phyloP scores from a whole-genome alignment of 1,140 invertebrate species.

The Pachypsylla venusta region DNA sequence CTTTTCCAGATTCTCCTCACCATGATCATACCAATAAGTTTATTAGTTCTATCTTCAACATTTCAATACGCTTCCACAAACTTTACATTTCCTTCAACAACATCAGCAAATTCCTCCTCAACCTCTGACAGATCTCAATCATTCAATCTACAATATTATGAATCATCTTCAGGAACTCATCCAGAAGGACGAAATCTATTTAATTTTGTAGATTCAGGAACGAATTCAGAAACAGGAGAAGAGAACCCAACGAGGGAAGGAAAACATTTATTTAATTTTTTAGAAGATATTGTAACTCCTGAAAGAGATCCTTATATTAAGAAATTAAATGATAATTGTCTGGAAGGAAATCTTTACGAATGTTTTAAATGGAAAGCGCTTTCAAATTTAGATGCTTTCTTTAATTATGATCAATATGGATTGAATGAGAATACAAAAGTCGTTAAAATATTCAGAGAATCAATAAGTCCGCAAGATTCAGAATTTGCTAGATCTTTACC shows the following conservation, averaged over 20 bases:
- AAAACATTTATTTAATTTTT: conserved; percentile 50
- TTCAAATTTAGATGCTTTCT: conserved; percentile 56
- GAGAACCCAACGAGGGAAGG: conserved; percentile 32
- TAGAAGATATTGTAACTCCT: conserved; percentile 50
- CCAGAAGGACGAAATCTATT: neutral
- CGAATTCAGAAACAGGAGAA: neutral
- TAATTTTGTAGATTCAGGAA: neutral
- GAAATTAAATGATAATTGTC: conserved; percentile 48
- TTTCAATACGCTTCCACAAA: neutral
- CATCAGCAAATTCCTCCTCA: neutral
- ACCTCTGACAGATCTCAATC: neutral
- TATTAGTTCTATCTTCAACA: neutral
- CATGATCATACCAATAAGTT: neutral
- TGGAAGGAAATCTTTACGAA: conserved; percentile 57
- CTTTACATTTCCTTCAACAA: conserved; percentile 1
- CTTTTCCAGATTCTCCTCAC: neutral
- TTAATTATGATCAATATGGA: conserved; percentile 39
- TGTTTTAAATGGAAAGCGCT: conserved; percentile 63
- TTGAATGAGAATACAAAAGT: conserved; percentile 53
- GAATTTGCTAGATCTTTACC: conserved; percentile 48
- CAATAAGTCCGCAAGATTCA: conserved; percentile 15
- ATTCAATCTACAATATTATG: too few relatives aligned
- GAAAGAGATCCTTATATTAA: conserved; percentile 59
- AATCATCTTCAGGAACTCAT: too few relatives aligned
- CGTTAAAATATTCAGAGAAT: conserved; percentile 25